phyloP scores from a whole-genome alignment of 2,113 vertebrate genomes.

The Myotis brandtii region DNA sequence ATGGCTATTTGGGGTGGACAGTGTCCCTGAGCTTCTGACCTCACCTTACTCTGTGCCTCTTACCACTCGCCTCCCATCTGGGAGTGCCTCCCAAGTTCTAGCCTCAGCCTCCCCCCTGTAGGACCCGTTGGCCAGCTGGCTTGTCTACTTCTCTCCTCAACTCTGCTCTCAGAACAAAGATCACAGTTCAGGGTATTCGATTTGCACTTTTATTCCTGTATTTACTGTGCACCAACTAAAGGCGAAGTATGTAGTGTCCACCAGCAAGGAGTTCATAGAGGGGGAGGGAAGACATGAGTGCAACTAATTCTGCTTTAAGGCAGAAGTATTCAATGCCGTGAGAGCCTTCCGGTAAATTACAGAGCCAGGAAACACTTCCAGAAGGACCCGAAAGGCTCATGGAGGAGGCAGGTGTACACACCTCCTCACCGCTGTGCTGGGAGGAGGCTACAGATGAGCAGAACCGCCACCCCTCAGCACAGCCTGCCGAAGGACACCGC shows the following conservation, averaged over 20 bases:
- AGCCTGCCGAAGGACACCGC: neutral
- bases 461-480: neutral
- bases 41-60: neutral
- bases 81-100: too few relatives aligned
- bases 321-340: neutral
- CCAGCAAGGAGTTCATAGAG: neutral
- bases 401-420: neutral
- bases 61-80: accelerated
- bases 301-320: neutral
- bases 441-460: neutral
- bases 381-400: neutral
- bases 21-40: neutral
- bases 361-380: neutral
- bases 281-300: neutral
- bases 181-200: neutral
- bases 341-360: neutral
- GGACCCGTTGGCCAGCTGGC: accelerated
- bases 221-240: neutral
- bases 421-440: neutral
- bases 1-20: neutral
- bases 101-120: neutral
- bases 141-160: neutral
- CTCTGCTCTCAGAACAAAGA: neutral
- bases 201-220: neutral
- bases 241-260: neutral